Percentiles rank a stretch among this genome's conserved stretches.
Evolutionary conservation across 2,888 invertebrate genomes (phyloP).

Genomic region (Watsonalla binaria): DNA sequence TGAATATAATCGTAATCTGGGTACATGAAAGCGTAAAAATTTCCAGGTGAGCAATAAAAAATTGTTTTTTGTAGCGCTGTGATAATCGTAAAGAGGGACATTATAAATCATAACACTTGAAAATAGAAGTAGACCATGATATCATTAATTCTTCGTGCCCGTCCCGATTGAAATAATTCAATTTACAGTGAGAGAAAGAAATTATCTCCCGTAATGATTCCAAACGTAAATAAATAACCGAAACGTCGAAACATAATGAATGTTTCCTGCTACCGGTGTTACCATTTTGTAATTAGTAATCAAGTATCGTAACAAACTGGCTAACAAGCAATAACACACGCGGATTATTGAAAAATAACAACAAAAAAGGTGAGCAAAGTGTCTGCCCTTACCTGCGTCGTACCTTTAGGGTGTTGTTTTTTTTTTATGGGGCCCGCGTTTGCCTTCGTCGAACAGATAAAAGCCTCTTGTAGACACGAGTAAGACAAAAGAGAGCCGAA

Average conservation of each 20-base stretch:
- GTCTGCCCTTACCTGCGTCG: constrained; percentile 66
- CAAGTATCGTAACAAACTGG: constrained; percentile 57
- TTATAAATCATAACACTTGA: no score
- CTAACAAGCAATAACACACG: constrained; percentile 72
- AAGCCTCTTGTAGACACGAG: constrained; percentile 69
- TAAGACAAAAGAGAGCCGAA: constrained; percentile 67
- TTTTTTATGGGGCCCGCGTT: constrained; percentile 35
- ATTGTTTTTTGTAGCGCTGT: no score
- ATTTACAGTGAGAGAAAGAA: neutral
- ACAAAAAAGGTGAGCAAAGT: constrained; percentile 60
- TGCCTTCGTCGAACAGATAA: constrained; percentile 51
- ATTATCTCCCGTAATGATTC: constrained; percentile 1
- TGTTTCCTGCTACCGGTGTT: constrained; percentile 56
- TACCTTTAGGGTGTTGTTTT: constrained; percentile 37
- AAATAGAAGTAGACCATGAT: no score
- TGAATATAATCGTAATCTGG: no score
- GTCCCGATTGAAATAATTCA: no score
- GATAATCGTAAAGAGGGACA: no score
- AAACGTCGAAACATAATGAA: constrained; percentile 27
- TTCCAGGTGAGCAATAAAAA: no score
- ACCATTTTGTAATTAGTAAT: constrained; percentile 58
- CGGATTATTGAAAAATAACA: constrained; percentile 69
- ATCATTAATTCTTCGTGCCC: no score
- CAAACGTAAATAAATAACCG: constrained; percentile 2
- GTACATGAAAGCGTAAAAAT: no score